Conservation (phyloP, 1,140 invertebrate genomes). For the Matsumurasca onukii region DNA sequence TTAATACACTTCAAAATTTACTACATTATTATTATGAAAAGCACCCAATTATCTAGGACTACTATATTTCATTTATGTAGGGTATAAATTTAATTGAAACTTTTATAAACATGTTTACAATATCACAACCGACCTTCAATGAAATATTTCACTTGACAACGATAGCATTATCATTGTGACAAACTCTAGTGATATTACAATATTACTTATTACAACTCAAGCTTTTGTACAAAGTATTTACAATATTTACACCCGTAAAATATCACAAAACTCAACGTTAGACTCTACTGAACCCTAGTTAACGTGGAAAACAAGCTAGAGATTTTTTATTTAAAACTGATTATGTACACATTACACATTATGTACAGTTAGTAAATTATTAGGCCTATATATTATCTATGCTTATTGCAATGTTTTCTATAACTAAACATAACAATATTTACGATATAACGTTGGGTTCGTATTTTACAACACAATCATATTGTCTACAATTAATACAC, state of each 20-base stretch:
- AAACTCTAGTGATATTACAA: constrained; percentile 24
- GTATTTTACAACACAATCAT: neutral
- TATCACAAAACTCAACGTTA: constrained; percentile 22
- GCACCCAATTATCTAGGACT: constrained; percentile 1
- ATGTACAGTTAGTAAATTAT: constrained; percentile 8
- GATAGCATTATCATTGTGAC: constrained; percentile 25
- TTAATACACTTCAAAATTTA: neutral
- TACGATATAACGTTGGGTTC: neutral
- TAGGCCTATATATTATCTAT: constrained; percentile 31
- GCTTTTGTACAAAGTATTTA: constrained; percentile 27
- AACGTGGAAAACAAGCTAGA: neutral
- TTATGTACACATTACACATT: constrained; percentile 22
- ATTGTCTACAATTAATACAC: neutral
- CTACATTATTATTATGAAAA: constrained; percentile 11
- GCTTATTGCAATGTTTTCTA: constrained; percentile 16
- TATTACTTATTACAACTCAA: constrained; percentile 26
- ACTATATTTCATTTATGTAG: neutral
- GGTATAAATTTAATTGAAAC: neutral
- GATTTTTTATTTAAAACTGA: constrained; percentile 5
- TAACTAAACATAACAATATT: neutral
- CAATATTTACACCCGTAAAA: constrained; percentile 18
- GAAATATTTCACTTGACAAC: constrained; percentile 21
- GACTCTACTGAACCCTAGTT: neutral
- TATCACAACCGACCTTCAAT: constrained; percentile 30
- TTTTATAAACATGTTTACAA: constrained; percentile 27